These are phyloP conservation scores for Steinernema scapterisci DNA, from an alignment of 2,888 invertebrate species.

Conservation along the genomic window DNA sequence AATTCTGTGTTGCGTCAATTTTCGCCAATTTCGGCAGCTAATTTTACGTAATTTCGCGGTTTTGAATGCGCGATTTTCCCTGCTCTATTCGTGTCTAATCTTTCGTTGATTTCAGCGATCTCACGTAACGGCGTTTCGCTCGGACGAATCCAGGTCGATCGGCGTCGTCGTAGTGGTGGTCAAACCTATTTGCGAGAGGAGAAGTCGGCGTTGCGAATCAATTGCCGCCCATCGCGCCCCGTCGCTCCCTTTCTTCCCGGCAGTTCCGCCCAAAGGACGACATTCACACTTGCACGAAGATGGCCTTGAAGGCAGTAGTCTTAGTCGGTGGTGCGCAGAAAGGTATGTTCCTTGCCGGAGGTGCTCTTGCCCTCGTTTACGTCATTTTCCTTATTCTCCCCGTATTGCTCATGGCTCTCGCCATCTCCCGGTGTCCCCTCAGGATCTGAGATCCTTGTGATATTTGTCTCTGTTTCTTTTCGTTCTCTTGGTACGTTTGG, in stretches of 20 bases:
- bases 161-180: constrained; percentile 2
- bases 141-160: constrained; percentile 25
- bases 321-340: constrained; percentile 91
- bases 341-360: constrained; percentile 74
- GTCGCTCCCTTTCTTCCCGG: not conserved
- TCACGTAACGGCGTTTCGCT: not conserved
- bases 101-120: constrained; percentile 1
- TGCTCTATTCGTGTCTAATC: too few relatives aligned
- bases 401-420: constrained; percentile 55
- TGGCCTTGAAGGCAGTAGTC: constrained; percentile 77
- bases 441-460: constrained; percentile 39
- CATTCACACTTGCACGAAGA: constrained; percentile 37
- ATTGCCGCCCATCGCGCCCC: constrained; percentile 36
- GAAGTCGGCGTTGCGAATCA: not conserved
- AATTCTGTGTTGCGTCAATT: too few relatives aligned
- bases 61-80: not conserved
- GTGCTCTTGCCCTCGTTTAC: constrained; percentile 61
- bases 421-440: constrained; percentile 47
- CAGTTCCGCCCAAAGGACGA: constrained; percentile 2
- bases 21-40: too few relatives aligned
- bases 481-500: not conserved
- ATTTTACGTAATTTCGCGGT: too few relatives aligned
- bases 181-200: not conserved
- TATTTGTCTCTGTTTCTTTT: not conserved
- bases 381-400: constrained; percentile 63